These are phyloP conservation scores for Ceramica pisi DNA, from an alignment of 2,888 invertebrate genomes.

Conservation along the genomic window DNA sequence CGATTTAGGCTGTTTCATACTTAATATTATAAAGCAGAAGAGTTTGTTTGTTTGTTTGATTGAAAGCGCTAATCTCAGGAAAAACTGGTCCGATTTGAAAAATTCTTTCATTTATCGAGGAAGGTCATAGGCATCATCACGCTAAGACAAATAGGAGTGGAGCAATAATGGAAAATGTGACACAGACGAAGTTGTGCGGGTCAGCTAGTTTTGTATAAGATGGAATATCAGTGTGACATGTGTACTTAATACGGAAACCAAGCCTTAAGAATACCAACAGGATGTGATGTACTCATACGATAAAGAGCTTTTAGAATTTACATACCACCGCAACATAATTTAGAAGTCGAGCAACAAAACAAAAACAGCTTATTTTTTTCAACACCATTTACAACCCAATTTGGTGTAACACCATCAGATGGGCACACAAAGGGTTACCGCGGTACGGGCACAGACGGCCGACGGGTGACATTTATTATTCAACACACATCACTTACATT, in stretches of 20 bases:
- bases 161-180: too few relatives aligned
- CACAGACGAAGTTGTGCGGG: too few relatives aligned
- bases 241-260: not conserved
- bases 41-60: too few relatives aligned
- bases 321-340: constrained; percentile 19
- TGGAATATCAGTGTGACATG: not conserved
- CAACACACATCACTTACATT: constrained; percentile 51
- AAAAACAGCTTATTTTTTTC: constrained; percentile 36
- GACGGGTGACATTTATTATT: constrained; percentile 51
- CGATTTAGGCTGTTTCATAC: not conserved
- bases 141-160: too few relatives aligned
- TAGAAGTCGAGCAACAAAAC: constrained; percentile 31
- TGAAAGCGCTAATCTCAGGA: too few relatives aligned
- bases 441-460: constrained; percentile 14
- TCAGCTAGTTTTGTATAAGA: not conserved
- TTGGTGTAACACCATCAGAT: constrained; percentile 50
- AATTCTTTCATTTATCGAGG: too few relatives aligned
- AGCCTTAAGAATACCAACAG: not conserved
- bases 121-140: too few relatives aligned
- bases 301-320: not conserved
- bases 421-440: constrained; percentile 50
- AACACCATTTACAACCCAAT: constrained; percentile 41
- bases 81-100: too few relatives aligned
- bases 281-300: not conserved
- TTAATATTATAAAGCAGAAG: too few relatives aligned